Conservation (phyloP, 2,888 invertebrate species). For the Corythucha ciliata region DNA sequence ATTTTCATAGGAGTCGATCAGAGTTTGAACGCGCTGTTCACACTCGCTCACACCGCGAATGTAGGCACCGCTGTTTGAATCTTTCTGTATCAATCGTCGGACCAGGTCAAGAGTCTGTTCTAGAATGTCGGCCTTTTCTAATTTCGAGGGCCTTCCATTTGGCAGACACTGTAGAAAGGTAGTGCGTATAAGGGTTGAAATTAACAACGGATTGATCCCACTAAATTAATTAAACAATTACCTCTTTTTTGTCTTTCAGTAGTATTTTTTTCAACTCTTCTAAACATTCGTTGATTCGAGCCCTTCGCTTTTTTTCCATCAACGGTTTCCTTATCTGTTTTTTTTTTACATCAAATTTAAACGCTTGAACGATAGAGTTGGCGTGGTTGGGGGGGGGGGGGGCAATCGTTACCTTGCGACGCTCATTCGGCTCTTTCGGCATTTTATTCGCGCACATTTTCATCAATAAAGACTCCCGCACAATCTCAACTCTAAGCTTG, state of each 20-base stretch:
- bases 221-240: neutral
- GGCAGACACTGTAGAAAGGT: slow-evolving; percentile 19
- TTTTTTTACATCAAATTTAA: too few species aligned
- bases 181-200: neutral
- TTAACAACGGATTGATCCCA: neutral
- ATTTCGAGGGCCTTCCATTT: slow-evolving; percentile 24
- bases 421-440: too few species aligned
- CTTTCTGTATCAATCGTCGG: slow-evolving; percentile 12
- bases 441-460: too few species aligned
- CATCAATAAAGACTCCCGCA: too few species aligned
- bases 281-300: slow-evolving; percentile 27
- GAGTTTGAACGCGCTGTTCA: too few species aligned
- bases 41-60: too few species aligned
- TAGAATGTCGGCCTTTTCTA: slow-evolving; percentile 30
- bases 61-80: too few species aligned
- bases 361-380: too few species aligned
- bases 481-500: too few species aligned
- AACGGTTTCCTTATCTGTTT: slow-evolving; percentile 29
- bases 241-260: slow-evolving; percentile 24
- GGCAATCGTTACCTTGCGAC: too few species aligned
- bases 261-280: slow-evolving; percentile 27
- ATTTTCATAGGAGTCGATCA: too few species aligned
- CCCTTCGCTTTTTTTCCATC: slow-evolving; percentile 30
- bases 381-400: too few species aligned
- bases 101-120: slow-evolving; percentile 26